Conservation (phyloP, 2,113 vertebrate species). For the Calcarius ornatus region DNA sequence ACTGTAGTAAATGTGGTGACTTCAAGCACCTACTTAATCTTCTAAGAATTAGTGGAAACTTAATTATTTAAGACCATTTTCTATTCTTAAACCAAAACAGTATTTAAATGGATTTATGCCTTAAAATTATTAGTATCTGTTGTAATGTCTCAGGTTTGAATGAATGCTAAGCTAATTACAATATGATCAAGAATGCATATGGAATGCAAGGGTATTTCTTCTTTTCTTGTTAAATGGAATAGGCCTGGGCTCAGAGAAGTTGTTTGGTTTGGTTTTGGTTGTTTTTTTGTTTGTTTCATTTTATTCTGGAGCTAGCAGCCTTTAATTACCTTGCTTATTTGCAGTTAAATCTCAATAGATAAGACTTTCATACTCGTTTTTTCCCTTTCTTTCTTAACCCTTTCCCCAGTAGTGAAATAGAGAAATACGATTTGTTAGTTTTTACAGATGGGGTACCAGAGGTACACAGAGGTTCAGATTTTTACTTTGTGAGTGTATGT, state of each 20-base stretch:
- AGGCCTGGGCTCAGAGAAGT: not conserved
- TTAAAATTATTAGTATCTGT: not conserved
- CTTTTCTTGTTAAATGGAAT: not conserved
- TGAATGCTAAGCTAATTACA: not conserved
- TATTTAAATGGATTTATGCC: not conserved
- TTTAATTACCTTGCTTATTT: constrained; percentile 9
- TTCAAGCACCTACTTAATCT: not conserved
- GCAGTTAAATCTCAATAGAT: not conserved
- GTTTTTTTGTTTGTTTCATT: not conserved
- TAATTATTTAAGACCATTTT: not conserved
- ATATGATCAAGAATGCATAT: not conserved
- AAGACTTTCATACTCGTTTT: not conserved
- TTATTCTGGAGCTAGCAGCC: not conserved
- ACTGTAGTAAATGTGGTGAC: not conserved
- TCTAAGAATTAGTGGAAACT: not conserved
- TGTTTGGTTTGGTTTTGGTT: not conserved
- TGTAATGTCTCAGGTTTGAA: not conserved
- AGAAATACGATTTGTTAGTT: not conserved
- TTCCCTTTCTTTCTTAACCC: not conserved
- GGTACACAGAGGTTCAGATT: not conserved
- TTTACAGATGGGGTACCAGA: not conserved
- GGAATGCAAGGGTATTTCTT: not conserved
- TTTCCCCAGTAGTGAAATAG: not conserved
- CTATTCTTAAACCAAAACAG: not conserved
- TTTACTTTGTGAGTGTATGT: not conserved